Percentiles rank a stretch among this genome's conserved stretches.
phyloP scores from a whole-genome alignment of 2,888 invertebrate species.

The Pterostichus niger region DNA sequence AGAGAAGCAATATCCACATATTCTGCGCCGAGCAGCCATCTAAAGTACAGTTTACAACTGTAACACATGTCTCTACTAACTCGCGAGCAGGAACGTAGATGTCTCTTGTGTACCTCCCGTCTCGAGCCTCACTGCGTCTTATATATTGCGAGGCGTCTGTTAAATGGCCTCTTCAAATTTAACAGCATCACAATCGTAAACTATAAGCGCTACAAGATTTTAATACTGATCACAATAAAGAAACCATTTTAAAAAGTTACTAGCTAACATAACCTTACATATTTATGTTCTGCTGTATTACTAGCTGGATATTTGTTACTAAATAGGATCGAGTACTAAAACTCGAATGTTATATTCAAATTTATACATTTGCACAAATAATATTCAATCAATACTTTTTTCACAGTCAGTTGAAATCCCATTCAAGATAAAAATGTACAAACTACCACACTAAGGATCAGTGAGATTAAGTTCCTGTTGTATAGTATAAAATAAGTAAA shows the following conservation, averaged over 20 bases:
- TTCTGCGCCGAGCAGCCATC: constrained; percentile 52
- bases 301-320: constrained; percentile 29
- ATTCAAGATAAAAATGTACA: no score
- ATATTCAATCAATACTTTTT: no score
- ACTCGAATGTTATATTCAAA: neutral
- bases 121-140: neutral
- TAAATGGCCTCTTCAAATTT: constrained; percentile 67
- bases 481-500: no score
- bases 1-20: constrained; percentile 64
- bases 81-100: constrained; percentile 52
- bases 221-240: constrained; percentile 65
- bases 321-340: constrained; percentile 13
- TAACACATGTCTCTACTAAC: constrained; percentile 67
- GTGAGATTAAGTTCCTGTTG: no score
- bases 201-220: constrained; percentile 63
- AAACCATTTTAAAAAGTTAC: constrained; percentile 40
- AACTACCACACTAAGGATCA: no score
- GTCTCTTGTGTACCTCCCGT: constrained; percentile 42
- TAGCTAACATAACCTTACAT: constrained; percentile 45
- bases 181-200: constrained; percentile 64
- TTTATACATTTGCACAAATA: neutral
- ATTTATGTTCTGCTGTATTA: constrained; percentile 22
- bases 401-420: no score
- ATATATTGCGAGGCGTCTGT: constrained; percentile 60
- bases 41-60: constrained; percentile 67